Conservation (phyloP, 1,140 invertebrate species). For the Formica selysi region DNA sequence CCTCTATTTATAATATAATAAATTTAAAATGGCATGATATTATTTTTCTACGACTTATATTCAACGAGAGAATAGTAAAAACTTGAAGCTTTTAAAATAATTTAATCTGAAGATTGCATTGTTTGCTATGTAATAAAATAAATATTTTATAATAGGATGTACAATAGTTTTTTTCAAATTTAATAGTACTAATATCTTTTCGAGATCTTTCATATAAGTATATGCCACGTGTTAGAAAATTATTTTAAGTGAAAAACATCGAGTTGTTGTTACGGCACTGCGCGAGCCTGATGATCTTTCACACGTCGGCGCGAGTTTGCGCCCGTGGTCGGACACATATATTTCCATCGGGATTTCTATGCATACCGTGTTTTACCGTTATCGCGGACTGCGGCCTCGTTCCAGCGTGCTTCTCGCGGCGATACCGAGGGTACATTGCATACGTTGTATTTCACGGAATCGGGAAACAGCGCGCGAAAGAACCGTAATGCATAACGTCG, state of each 20-base stretch:
- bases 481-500: slow-evolving; percentile 56
- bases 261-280: slow-evolving; percentile 5
- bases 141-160: not conserved
- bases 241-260: not conserved
- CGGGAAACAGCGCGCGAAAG: slow-evolving; percentile 34
- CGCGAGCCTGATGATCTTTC: slow-evolving; percentile 29
- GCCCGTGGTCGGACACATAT: slow-evolving; percentile 1
- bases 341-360: slow-evolving; percentile 56
- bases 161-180: not conserved
- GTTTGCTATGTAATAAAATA: not conserved
- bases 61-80: not conserved
- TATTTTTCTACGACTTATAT: not conserved
- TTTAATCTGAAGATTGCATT: not conserved
- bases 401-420: slow-evolving; percentile 39
- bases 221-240: not conserved
- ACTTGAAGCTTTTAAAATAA: not conserved
- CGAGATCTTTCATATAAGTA: too few relatives aligned
- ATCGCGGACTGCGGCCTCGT: slow-evolving; percentile 48
- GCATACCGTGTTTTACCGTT: slow-evolving; percentile 50
- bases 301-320: slow-evolving; percentile 43
- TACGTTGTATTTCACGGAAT: slow-evolving; percentile 39
- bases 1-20: not conserved
- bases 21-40: not conserved
- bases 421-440: not conserved
- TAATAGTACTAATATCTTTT: not conserved